Evolutionary conservation across 2,113 vertebrate genomes (phyloP).

Genomic region (Rhinolophus ferrumequinum): DNA sequence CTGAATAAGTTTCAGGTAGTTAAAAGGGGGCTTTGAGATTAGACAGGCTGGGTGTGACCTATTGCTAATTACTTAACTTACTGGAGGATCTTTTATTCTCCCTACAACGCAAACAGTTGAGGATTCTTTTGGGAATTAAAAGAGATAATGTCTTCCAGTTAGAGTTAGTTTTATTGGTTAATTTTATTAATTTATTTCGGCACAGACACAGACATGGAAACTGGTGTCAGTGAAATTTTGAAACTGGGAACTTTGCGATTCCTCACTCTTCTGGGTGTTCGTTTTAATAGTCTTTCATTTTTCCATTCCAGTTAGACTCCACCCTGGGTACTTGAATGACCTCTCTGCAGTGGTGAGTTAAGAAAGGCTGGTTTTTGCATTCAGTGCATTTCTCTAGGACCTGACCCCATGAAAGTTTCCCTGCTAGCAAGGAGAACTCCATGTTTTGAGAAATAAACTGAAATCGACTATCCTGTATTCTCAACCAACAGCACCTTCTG

Average conservation of each 20-base stretch:
- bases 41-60: not conserved
- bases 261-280: not conserved
- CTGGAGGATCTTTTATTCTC: not conserved
- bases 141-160: not conserved
- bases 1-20: not conserved
- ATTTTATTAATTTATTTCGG: conserved; percentile 36
- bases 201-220: not conserved
- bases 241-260: not conserved
- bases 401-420: not conserved
- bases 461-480: not conserved
- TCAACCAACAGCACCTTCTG: not conserved
- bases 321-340: not conserved
- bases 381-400: not conserved
- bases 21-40: not conserved
- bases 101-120: not conserved
- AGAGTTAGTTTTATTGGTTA: not conserved
- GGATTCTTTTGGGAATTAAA: not conserved
- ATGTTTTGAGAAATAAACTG: conserved; percentile 27
- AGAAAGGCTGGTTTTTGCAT: not conserved
- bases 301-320: not conserved
- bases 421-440: not conserved
- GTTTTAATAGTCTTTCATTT: not conserved
- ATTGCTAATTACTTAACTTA: not conserved
- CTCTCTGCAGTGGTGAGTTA: not conserved
- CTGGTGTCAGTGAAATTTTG: not conserved